These are phyloP conservation scores for Falcunculus frontatus DNA, from an alignment of 2,113 vertebrate genomes.

Conservation along the genomic window DNA sequence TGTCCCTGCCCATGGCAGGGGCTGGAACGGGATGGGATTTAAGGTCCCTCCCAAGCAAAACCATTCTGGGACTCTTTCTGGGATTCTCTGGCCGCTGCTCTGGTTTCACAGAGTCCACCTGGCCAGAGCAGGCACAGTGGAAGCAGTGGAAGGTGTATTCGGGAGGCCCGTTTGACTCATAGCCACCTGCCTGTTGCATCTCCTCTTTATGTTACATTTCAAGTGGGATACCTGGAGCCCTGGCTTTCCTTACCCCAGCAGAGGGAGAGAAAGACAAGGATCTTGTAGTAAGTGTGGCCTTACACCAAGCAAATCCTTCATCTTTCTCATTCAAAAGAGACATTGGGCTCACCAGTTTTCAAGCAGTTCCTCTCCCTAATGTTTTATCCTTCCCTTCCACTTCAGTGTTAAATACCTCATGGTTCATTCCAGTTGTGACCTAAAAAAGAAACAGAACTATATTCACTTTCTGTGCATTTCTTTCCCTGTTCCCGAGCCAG, in stretches of 20 bases:
- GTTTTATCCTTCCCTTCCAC: background rate
- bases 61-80: background rate
- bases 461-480: background rate
- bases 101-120: background rate
- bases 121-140: background rate
- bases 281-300: background rate
- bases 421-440: background rate
- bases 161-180: background rate
- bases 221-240: background rate
- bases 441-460: background rate
- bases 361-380: background rate
- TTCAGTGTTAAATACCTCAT: background rate
- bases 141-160: background rate
- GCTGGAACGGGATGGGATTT: fast-evolving
- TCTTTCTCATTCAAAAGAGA: background rate
- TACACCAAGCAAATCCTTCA: background rate
- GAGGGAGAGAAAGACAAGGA: background rate
- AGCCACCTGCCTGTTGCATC: background rate
- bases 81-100: background rate
- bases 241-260: background rate
- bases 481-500: background rate
- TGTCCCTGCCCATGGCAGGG: background rate
- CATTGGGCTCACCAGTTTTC: background rate
- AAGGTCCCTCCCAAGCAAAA: background rate
- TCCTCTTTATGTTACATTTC: background rate